A percentile compares a stretch with the other conserved stretches of the same genome.
Evolutionary conservation across 2,888 invertebrate genomes (phyloP).

Genomic region (Glyphotaelius pellucidus): DNA sequence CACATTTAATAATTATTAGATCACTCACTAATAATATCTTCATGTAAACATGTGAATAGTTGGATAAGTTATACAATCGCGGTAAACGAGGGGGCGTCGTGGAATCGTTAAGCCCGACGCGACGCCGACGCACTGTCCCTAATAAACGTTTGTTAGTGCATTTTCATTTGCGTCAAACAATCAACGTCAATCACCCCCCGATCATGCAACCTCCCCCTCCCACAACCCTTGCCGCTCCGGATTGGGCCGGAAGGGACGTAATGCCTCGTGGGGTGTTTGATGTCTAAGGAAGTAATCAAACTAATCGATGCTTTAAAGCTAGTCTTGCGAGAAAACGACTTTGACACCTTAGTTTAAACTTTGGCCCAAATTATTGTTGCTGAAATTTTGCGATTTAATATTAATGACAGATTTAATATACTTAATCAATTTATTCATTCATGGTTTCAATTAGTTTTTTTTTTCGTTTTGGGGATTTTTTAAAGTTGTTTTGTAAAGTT

Average conservation of each 20-base stretch:
- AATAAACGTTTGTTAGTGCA: constrained; percentile 58
- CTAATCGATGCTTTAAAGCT: constrained; percentile 9
- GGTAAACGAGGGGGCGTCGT: constrained; percentile 11
- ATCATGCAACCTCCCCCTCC: constrained; percentile 33
- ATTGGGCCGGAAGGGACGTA: constrained; percentile 38
- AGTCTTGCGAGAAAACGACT: constrained; percentile 7
- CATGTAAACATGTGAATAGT: background rate
- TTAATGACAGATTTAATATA: too few species aligned
- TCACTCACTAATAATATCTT: background rate
- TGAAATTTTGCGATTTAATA: background rate
- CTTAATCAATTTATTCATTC: too few species aligned
- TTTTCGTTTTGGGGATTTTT: too few species aligned
- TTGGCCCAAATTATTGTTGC: background rate
- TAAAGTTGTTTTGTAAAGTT: too few species aligned
- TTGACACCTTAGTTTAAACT: background rate
- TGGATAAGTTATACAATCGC: constrained; percentile 25
- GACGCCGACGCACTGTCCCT: constrained; percentile 26
- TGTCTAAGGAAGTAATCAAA: constrained; percentile 33
- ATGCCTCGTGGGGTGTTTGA: constrained; percentile 29
- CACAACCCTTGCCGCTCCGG: constrained; percentile 13
- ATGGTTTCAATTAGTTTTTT: too few species aligned
- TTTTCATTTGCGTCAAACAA: constrained; percentile 63
- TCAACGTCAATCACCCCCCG: constrained; percentile 60
- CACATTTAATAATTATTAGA: background rate
- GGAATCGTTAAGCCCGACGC: background rate